Evolutionary conservation across 2,888 invertebrate species (phyloP).

Genomic region (Caenorhabditis imperialis): DNA sequence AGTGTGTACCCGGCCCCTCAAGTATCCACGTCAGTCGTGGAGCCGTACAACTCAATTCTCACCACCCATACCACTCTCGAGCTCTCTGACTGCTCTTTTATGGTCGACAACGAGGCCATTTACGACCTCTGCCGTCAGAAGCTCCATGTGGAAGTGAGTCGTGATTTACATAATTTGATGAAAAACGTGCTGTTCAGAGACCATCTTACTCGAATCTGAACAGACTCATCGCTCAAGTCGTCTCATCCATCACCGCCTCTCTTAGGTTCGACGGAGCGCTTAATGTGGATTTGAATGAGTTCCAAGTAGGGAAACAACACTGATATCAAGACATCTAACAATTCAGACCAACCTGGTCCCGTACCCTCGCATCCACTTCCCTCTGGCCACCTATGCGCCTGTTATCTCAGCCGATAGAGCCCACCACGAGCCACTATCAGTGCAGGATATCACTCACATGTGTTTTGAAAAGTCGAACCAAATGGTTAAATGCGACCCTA

Average conservation of each 20-base stretch:
- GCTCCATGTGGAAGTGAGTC: conserved; percentile 80
- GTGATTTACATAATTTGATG: neutral
- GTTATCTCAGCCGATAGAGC: conserved; percentile 71
- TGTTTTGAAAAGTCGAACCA: conserved; percentile 88
- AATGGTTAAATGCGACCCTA: conserved; percentile 86
- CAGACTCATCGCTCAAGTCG: conserved; percentile 92
- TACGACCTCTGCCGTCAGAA: conserved; percentile 91
- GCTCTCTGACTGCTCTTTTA: conserved; percentile 95
- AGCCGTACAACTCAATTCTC: conserved; percentile 94
- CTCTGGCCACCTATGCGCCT: conserved; percentile 82
- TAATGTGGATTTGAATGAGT: conserved; percentile 81
- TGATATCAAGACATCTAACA: neutral
- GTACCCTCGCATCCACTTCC: conserved; percentile 92
- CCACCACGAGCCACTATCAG: conserved; percentile 71
- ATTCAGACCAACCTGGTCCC: conserved; percentile 83
- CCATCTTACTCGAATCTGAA: conserved; percentile 92
- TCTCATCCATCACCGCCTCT: conserved; percentile 84
- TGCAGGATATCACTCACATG: conserved; percentile 85
- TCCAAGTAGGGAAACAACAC: conserved; percentile 76
- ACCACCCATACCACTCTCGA: conserved; percentile 94
- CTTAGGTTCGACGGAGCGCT: conserved; percentile 80
- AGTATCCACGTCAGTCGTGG: conserved; percentile 92
- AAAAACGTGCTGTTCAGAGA: conserved; percentile 77
- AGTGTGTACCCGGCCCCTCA: conserved; percentile 70
- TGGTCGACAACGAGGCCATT: conserved; percentile 92